Percentiles rank a stretch among this genome's conserved stretches.
These are phyloP conservation scores for Emydoidea blandingii DNA, from an alignment of 2,797 vertebrate species.

Conservation along the genomic window DNA sequence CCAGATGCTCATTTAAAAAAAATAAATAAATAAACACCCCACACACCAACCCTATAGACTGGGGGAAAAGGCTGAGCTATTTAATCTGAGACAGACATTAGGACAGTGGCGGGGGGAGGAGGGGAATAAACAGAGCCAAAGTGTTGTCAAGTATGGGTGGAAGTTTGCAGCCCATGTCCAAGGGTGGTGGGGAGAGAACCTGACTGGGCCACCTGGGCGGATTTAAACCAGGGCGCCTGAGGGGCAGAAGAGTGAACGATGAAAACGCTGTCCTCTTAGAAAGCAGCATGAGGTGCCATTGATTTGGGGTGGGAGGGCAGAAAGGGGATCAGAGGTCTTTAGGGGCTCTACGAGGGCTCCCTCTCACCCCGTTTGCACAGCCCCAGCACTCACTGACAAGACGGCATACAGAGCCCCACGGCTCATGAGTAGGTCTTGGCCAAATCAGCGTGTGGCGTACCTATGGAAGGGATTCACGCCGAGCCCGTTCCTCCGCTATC, in stretches of 20 bases:
- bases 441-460: too few relatives aligned
- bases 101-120: fast-evolving
- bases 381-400: neutral
- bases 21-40: neutral
- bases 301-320: too few relatives aligned
- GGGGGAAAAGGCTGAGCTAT: neutral
- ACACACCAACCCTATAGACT: fast-evolving
- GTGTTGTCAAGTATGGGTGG: fast-evolving
- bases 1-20: neutral
- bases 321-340: neutral
- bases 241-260: neutral
- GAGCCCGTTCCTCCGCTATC: too few relatives aligned
- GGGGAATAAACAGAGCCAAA: fast-evolving
- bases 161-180: neutral
- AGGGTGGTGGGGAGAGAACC: fast-evolving
- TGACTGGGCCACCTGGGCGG: neutral
- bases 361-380: neutral
- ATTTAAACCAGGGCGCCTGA: too few relatives aligned
- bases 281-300: neutral
- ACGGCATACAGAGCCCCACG: fast-evolving
- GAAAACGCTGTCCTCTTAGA: neutral
- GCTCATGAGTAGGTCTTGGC: fast-evolving
- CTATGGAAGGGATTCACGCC: neutral
- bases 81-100: fast-evolving
- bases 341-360: neutral